Evolutionary conservation across 2,797 vertebrate genomes (phyloP), one percentile per base, ranked within the genome.

Genomic region (Telmatherina bonti): DNA sequence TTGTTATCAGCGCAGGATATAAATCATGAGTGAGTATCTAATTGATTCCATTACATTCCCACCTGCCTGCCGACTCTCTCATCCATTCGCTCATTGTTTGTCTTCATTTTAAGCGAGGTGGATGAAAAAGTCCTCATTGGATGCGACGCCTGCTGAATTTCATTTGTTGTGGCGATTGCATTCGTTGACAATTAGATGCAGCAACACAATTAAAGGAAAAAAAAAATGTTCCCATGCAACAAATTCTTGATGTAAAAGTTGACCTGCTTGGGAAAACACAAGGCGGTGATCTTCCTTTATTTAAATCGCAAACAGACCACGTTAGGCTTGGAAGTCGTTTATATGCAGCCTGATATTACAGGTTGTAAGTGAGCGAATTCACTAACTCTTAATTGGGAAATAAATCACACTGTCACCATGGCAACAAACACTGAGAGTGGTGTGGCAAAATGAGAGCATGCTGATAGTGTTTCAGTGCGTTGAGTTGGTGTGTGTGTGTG

Each of bases 11-110:
- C 68, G 71, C 81, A 41, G 76, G 91, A 79, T 92, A 92, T 93
- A 85, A 93, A 92, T 93, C 89, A 92, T n/a, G 52, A 81, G 73
- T 61, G 78, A 84, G 85, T 87, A 76, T 78, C 88, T 91, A 91
- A 93, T 92, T 92, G 90, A 91, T 90, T 92, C 86, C 80, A 92
- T 94, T 92, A 90, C 66, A 78, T 86, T 71, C 71, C 85, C 85
- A 88, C 86, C 85, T 89, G 88, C 87, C 82, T 74, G 74, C 86
- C 8, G 77, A 84, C 73, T 71, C 82, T 80, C 74, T 76, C 85
- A 81, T 87, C 75, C 84, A 81, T 88, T 76, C 80, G 41, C 45
- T 64, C 61, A 76, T 81, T 89, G 86, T 91, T 88, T 86, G 88
- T 91, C 82, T 88, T 86, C 73, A 85, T 89, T 91, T 88, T 69